These are phyloP conservation scores for Lacanobia wlatinum DNA, from an alignment of 2,888 invertebrate genomes.

Conservation along the genomic window DNA sequence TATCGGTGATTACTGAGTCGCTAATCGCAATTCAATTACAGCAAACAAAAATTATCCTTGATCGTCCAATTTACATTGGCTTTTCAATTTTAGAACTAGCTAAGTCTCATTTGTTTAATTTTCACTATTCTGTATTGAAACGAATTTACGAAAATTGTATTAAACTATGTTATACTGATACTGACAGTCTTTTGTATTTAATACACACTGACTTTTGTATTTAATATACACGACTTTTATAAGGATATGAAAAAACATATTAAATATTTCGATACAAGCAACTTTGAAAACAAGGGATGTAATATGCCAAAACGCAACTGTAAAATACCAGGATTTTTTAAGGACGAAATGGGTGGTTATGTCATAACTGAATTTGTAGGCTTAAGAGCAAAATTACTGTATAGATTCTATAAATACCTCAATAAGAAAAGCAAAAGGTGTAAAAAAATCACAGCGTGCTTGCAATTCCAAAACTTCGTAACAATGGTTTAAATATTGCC, in stretches of 20 bases:
- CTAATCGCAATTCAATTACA: neutral
- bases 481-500: no score
- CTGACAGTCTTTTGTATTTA: constrained; percentile 1
- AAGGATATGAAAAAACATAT: constrained; percentile 12
- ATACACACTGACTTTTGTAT: constrained; percentile 8
- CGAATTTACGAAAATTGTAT: neutral
- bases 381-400: constrained; percentile 1
- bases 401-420: neutral
- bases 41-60: neutral
- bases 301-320: neutral
- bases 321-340: neutral
- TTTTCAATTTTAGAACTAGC: neutral
- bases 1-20: neutral
- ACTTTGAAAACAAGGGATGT: neutral
- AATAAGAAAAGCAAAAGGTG: neutral
- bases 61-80: neutral
- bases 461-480: no score
- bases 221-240: constrained; percentile 11
- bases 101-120: no score
- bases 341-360: constrained; percentile 1
- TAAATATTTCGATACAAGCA: neutral
- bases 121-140: neutral
- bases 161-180: constrained; percentile 3
- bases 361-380: constrained; percentile 1
- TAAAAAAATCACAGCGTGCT: neutral